Evolutionary conservation across 1,140 invertebrate genomes (phyloP).

Genomic region (Leptopilina clavipes): DNA sequence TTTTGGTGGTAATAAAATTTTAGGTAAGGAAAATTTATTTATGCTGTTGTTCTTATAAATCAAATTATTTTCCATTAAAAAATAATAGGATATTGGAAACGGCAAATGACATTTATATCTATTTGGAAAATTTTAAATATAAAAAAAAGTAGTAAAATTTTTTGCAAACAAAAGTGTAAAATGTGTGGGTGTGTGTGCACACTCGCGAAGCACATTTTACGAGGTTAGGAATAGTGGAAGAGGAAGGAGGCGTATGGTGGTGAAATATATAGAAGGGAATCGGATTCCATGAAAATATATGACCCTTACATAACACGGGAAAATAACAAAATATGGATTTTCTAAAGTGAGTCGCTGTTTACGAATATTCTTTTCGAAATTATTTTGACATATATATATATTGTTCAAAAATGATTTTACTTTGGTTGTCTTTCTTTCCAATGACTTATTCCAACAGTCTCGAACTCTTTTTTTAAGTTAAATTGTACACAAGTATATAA

Average conservation of each 20-base stretch:
- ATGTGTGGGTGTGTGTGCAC: not conserved
- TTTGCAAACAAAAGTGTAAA: not conserved
- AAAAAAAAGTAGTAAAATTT: too few species aligned
- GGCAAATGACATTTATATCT: too few species aligned
- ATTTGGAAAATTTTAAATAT: not conserved
- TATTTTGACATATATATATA: not conserved
- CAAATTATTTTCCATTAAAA: too few species aligned
- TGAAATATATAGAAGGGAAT: constrained; percentile 14
- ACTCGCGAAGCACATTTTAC: not conserved
- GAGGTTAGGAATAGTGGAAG: not conserved
- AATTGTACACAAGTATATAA: too few species aligned
- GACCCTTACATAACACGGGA: not conserved
- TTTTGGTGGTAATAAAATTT: too few species aligned
- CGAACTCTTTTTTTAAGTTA: too few species aligned
- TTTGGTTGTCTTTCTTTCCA: too few species aligned
- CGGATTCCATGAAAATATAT: constrained; percentile 26
- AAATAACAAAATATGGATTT: constrained; percentile 13
- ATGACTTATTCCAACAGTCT: too few species aligned
- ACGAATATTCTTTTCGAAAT: not conserved
- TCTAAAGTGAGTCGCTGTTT: not conserved
- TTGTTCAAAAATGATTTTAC: too few species aligned
- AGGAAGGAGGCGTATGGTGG: not conserved
- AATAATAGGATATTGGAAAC: too few species aligned
- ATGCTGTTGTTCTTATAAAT: too few species aligned
- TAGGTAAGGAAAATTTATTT: too few species aligned